Base-by-base conservation (phyloP, 2,888 invertebrate species). In the Pediacus dermestoides region DNA sequence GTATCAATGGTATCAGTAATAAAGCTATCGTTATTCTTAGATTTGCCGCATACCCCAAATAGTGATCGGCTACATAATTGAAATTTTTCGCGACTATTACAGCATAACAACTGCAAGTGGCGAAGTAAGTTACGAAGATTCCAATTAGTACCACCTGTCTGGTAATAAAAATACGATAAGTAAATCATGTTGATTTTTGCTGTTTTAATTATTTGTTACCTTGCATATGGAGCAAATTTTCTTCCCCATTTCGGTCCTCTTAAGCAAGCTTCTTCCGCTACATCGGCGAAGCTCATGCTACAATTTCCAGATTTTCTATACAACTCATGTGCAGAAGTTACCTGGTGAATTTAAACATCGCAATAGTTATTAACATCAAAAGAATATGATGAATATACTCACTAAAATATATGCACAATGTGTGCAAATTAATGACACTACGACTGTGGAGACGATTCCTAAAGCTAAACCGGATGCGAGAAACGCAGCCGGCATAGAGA, bases 91-190 rank as follows among this genome's bases (percentile, higher is more conserved):
- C 89, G 34, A 96, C 84, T 63, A 97, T 92, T 1, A 96, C 90
- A 2, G 93, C 83, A 67, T 97, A 97, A 14, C 95, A 95, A 55
- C 94, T 93, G 76, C 96, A 96, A 52, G 97, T 96, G 30, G 95
- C 94, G 63, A 93, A 89, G 68, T 97, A 97, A 1, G 96, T 95
- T 23, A 88, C 70, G 62, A 94, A 91, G 43, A 97, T 75, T 61
- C 88, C 85, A 36, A 80, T 68, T 44, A 85, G 78, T 30, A 92
- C 86, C 30, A 80, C 72, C 34, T 78, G 72, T 66, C 84, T 84
- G 71, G 9, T n/a, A n/a, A n/a, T n/a, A 18, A 18, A n/a, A 16
- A 4, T 25, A 13, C 7, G 11, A 13, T 14, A 9, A 22, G 1
- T 28, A 12, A 38, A 11, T 2, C 8, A 9, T 33, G 22, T 11